Evolutionary conservation across 2,888 invertebrate species (phyloP), one percentile per base, ranked within the genome.

Genomic region (Aphodius granarius): DNA sequence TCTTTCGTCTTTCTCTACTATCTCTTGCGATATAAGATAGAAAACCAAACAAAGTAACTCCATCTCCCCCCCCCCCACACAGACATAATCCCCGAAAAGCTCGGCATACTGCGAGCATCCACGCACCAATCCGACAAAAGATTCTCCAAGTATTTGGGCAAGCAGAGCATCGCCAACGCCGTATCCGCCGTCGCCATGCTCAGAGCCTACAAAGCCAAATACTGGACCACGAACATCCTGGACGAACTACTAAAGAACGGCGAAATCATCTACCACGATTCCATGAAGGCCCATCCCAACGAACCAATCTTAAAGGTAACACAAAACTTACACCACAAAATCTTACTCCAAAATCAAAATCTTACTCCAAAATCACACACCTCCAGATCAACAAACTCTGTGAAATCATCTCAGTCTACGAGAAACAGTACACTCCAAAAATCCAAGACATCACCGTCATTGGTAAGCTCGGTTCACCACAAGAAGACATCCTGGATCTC

Each of bases 151-250:
- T 81, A 79, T 43, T 75, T 76, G 4, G 86, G 85, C 3, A 81
- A 84, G 63, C 86, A 87, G 70, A 82, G 85, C 66, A 78, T 87
- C 66, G 85, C 85, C 0, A 85, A 86, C 76, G 86, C 86, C 0
- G 76, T 88, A 2, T 85, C 87, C 0, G 86, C 87, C 0, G 72
- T 88, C 2, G 82, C 85, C 0, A 87, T 87, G 85, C 79, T 88
- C 2, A 81, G 86, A n/a, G 75, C 84, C 1, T 77, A 82, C 71
- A 86, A 85, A 77, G 82, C 87, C 2, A 84, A 82, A 77, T 76
- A 82, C 5, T 89, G 89, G 89, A 84, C 87, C 1, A 82, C 83
- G 1, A 83, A 83, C 19, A 84, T 85, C 5, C 76, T 88, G 2
- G 85, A 85, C 66, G 86, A 86, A 18, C 83, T 88, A 19, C 79